Percentiles rank a stretch among this genome's conserved stretches.
These are phyloP conservation scores for Chionomys nivalis DNA, from an alignment of 2,113 vertebrate species.

Conservation along the genomic window DNA sequence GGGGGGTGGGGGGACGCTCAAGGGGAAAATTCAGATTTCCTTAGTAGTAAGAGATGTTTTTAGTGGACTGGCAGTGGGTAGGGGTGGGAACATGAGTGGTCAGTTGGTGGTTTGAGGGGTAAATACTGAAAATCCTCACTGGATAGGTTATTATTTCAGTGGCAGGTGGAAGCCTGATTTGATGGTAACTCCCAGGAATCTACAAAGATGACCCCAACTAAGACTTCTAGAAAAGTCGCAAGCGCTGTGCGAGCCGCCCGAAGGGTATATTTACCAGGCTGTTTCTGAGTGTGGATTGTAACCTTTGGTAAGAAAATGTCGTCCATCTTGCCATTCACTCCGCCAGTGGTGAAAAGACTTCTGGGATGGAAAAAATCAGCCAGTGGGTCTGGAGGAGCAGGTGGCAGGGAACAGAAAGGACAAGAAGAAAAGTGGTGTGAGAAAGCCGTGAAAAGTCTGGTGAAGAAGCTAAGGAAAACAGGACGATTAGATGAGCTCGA, in stretches of 20 bases:
- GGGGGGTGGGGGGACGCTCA: no score
- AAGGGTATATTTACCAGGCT: conserved; percentile 69
- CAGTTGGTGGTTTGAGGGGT: background rate
- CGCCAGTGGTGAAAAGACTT: conserved; percentile 97
- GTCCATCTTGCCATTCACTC: conserved; percentile 98
- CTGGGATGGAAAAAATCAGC: conserved; percentile 98
- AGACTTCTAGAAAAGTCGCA: no score
- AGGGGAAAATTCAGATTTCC: background rate
- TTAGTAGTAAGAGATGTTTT: background rate
- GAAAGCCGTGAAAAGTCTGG: conserved; percentile 98
- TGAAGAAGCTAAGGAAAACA: conserved; percentile 99
- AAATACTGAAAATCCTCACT: background rate
- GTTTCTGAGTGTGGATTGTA: conserved; percentile 60
- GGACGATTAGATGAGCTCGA: conserved; percentile 98
- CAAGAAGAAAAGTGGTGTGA: conserved; percentile 99
- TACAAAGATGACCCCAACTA: background rate
- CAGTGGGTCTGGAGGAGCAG: conserved; percentile 89
- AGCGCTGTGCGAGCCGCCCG: no score
- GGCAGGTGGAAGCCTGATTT: background rate
- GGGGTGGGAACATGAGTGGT: background rate
- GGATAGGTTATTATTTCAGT: background rate
- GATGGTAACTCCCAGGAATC: background rate
- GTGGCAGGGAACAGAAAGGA: conserved; percentile 95
- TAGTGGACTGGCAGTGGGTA: background rate
- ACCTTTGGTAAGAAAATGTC: conserved; percentile 90